Percentiles rank a stretch among this genome's conserved stretches.
Conservation (phyloP, 2,797 vertebrate species). For the Nyctalus aviator region DNA sequence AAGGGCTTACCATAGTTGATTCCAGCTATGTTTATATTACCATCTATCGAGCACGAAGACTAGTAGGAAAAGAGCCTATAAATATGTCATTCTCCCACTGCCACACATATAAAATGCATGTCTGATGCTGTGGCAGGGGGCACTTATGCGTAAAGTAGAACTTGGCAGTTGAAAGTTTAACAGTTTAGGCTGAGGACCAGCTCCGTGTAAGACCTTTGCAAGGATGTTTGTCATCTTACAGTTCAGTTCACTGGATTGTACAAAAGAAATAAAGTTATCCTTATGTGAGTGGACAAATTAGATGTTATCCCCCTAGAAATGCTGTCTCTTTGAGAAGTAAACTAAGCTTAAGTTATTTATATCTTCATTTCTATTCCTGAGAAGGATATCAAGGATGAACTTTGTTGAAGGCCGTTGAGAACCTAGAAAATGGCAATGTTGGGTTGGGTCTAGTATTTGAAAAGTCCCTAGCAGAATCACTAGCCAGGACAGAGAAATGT, state of each 20-base stretch:
- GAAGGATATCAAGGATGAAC: not conserved
- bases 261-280: not conserved
- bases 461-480: not conserved
- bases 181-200: not conserved
- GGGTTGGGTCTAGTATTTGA: not conserved
- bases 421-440: not conserved
- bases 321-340: slow-evolving; percentile 6
- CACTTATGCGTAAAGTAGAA: not conserved
- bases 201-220: not conserved
- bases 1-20: not conserved
- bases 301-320: not conserved
- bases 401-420: not conserved
- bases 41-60: not conserved
- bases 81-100: not conserved
- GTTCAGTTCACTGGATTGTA: not conserved
- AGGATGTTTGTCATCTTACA: not conserved
- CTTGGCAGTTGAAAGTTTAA: not conserved
- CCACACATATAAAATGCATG: not conserved
- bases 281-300: slow-evolving; percentile 33
- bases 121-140: not conserved
- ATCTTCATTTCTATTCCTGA: slow-evolving; percentile 13
- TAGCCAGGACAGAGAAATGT: not conserved
- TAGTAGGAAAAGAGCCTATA: not conserved
- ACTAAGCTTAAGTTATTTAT: not conserved
- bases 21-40: not conserved